A percentile compares a stretch with the other conserved stretches of the same genome.
Conservation (phyloP, 1,140 invertebrate species). For the Drosophila mojavensis region DNA sequence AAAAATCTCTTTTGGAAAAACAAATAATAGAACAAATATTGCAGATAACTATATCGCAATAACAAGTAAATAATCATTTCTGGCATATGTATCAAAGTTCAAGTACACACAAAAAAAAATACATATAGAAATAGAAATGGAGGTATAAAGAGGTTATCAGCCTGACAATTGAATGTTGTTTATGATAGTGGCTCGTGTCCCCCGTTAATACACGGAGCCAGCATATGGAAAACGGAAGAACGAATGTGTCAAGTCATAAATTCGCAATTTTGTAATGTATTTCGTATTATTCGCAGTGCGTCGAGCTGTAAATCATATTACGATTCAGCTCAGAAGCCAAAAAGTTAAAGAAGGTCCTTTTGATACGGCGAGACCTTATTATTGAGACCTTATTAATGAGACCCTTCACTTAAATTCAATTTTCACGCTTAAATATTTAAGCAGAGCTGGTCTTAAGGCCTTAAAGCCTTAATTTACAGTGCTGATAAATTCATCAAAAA, state of each 20-base stretch:
- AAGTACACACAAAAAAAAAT: neutral
- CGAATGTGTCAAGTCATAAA: neutral
- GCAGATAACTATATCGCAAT: slow-evolving; percentile 38
- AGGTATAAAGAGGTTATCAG: slow-evolving; percentile 3
- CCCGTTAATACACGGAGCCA: neutral
- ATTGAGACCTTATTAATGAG: too few species aligned
- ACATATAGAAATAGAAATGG: neutral
- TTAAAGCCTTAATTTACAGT: too few species aligned
- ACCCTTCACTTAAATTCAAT: too few species aligned
- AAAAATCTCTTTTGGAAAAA: slow-evolving; percentile 34
- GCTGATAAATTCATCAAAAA: too few species aligned
- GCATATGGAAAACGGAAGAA: neutral
- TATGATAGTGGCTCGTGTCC: neutral
- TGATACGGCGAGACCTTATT: too few species aligned
- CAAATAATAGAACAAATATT: slow-evolving; percentile 37
- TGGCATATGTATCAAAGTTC: slow-evolving; percentile 10
- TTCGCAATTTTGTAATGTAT: too few species aligned
- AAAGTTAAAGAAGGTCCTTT: too few species aligned
- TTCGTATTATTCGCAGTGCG: too few species aligned
- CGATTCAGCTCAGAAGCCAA: too few species aligned
- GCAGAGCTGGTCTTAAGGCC: too few species aligned
- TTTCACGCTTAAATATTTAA: too few species aligned
- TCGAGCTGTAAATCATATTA: too few species aligned
- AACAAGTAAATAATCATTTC: slow-evolving; percentile 1
- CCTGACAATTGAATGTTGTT: neutral